phyloP scores from a whole-genome alignment of 2,888 invertebrate genomes.

The Andrena bicolor region DNA sequence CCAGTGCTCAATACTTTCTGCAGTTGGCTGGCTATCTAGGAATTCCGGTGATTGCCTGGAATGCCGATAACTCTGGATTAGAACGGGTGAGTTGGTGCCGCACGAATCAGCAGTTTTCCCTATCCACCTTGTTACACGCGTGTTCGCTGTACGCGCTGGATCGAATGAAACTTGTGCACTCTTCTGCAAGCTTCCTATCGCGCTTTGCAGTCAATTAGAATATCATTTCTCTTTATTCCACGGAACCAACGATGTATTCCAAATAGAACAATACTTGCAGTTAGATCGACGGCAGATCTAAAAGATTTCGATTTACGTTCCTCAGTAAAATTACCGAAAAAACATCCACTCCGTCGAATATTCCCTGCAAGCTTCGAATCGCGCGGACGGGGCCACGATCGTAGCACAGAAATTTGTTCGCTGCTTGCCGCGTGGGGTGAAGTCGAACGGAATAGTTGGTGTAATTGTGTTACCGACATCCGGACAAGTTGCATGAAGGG shows the following conservation, averaged over 20 bases:
- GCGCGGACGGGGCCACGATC: no score
- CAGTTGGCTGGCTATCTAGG: slow-evolving; percentile 97
- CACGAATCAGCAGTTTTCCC: neutral
- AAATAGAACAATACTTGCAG: neutral
- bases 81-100: slow-evolving; percentile 84
- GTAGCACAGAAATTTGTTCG: no score
- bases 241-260: neutral
- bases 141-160: neutral
- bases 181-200: no score
- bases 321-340: neutral
- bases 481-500: neutral
- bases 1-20: slow-evolving; percentile 97
- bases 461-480: neutral
- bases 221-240: neutral
- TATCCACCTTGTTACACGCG: no score
- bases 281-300: neutral
- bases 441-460: neutral
- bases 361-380: no score
- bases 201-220: neutral
- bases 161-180: no score
- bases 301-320: neutral
- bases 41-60: slow-evolving; percentile 98
- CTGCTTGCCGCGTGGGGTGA: no score
- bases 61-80: slow-evolving; percentile 97
- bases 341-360: no score